Conservation (phyloP, 1,140 invertebrate species). For the Papilio xuthus region DNA sequence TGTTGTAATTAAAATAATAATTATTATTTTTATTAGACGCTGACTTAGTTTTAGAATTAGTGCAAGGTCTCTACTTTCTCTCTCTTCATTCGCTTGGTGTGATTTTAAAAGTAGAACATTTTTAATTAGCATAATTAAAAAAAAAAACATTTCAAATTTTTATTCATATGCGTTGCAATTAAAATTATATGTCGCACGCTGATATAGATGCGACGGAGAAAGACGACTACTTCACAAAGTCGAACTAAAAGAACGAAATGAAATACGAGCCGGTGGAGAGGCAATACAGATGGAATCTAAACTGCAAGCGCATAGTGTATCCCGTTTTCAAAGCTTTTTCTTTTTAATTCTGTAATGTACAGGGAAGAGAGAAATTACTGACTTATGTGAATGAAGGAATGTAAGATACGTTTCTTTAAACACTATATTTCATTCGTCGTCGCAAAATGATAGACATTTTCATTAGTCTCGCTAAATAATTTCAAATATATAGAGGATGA, state of each 20-base stretch:
- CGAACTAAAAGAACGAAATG: background rate
- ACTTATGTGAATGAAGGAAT: too few relatives aligned
- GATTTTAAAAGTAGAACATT: slow-evolving; percentile 2
- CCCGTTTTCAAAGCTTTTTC: too few relatives aligned
- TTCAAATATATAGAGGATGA: too few relatives aligned
- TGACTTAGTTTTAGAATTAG: background rate
- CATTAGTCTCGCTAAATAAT: too few relatives aligned
- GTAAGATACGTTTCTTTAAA: too few relatives aligned
- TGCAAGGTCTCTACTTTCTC: background rate
- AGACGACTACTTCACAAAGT: background rate
- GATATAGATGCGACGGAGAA: background rate
- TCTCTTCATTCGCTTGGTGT: background rate
- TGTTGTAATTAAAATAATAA: too few relatives aligned
- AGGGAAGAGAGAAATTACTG: too few relatives aligned
- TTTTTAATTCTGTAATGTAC: too few relatives aligned
- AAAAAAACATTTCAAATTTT: background rate
- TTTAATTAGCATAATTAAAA: background rate
- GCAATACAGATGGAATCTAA: background rate
- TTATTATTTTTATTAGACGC: too few relatives aligned
- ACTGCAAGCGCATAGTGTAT: background rate
- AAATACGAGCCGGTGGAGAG: background rate
- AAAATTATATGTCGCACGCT: slow-evolving; percentile 8
- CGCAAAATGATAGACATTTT: too few relatives aligned
- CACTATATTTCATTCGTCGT: too few relatives aligned
- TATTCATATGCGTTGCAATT: background rate